phyloP scores from a whole-genome alignment of 2,888 invertebrate genomes.

The Oscheius sp. region DNA sequence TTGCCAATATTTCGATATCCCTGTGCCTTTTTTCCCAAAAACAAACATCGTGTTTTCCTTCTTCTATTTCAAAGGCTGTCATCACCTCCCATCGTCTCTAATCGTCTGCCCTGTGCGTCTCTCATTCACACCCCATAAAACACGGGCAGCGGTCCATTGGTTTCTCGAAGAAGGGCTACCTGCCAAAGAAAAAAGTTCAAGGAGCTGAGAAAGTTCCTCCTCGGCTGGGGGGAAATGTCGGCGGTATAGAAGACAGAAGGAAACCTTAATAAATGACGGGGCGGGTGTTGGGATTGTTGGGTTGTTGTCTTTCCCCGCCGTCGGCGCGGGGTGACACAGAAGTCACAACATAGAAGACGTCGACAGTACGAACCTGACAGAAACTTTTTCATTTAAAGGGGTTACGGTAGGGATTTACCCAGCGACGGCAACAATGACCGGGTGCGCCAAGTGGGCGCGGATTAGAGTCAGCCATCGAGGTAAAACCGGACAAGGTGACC shows the following conservation, averaged over 20 bases:
- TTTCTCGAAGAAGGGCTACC: slow-evolving; percentile 23
- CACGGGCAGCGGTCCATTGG: slow-evolving; percentile 31
- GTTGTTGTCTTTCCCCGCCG: slow-evolving; percentile 26
- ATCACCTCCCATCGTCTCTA: slow-evolving; percentile 2
- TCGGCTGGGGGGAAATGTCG: not conserved
- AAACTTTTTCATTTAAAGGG: not conserved
- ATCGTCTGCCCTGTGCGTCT: not conserved
- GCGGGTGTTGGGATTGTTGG: slow-evolving; percentile 8
- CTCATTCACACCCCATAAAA: slow-evolving; percentile 36
- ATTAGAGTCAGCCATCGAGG: slow-evolving; percentile 14
- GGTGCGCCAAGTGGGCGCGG: slow-evolving; percentile 33
- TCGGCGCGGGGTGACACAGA: slow-evolving; percentile 27
- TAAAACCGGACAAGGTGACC: slow-evolving; percentile 17
- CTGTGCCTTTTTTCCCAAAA: no score
- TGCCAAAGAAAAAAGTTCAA: not conserved
- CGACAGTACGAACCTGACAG: slow-evolving; percentile 26
- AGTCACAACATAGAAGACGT: slow-evolving; percentile 29
- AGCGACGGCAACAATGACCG: not conserved
- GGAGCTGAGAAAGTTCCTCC: not conserved
- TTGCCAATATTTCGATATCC: no score
- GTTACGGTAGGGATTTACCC: slow-evolving; percentile 25
- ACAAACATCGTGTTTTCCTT: not conserved
- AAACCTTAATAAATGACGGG: slow-evolving; percentile 5
- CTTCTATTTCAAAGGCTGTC: no score
- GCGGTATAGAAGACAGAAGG: not conserved